phyloP scores from a whole-genome alignment of 37 sponge, comb jelly and placozoan genomes.

The Cladorhizidae sp. region DNA sequence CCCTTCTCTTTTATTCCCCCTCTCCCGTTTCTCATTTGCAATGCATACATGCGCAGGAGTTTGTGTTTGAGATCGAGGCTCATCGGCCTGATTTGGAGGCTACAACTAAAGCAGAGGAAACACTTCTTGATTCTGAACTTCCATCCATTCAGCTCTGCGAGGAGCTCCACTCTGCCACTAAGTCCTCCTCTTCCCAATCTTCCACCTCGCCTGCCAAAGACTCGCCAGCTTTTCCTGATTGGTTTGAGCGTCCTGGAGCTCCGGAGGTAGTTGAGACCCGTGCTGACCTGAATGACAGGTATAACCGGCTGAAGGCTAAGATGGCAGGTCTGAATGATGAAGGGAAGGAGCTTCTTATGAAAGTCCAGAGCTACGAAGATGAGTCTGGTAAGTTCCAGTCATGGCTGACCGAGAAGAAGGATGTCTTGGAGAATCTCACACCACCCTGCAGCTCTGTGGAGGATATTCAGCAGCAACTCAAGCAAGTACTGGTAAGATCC shows the following conservation, averaged over 20 bases:
- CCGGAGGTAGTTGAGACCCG: slow-evolving; percentile 51
- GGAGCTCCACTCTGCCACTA: neutral
- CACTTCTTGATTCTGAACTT: slow-evolving; percentile 39
- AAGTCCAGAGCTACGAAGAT: slow-evolving; percentile 43
- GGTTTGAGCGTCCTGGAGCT: slow-evolving; percentile 66
- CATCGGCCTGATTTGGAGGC: slow-evolving; percentile 11
- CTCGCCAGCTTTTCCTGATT: slow-evolving; percentile 24
- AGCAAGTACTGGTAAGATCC: slow-evolving; percentile 56
- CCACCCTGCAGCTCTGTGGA: slow-evolving; percentile 38
- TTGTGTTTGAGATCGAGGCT: slow-evolving; percentile 39
- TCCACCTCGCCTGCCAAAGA: neutral
- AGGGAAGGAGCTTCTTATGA: slow-evolving; percentile 13
- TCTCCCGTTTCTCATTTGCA: too few relatives aligned
- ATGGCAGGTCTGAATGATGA: slow-evolving; percentile 2
- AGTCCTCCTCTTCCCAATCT: too few relatives aligned
- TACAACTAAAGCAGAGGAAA: slow-evolving; percentile 32
- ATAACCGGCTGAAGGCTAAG: slow-evolving; percentile 32
- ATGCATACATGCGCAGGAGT: slow-evolving; percentile 11
- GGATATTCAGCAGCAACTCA: slow-evolving; percentile 38
- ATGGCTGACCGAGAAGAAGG: slow-evolving; percentile 45
- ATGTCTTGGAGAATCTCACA: neutral
- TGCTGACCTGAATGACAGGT: slow-evolving; percentile 52
- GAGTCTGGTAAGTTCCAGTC: slow-evolving; percentile 32
- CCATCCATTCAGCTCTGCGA: slow-evolving; percentile 36
- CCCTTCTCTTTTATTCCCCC: too few relatives aligned